Percentiles rank a stretch among this genome's conserved stretches.
These are phyloP conservation scores for Lerema accius DNA, from an alignment of 1,140 invertebrate genomes.

Conservation along the genomic window DNA sequence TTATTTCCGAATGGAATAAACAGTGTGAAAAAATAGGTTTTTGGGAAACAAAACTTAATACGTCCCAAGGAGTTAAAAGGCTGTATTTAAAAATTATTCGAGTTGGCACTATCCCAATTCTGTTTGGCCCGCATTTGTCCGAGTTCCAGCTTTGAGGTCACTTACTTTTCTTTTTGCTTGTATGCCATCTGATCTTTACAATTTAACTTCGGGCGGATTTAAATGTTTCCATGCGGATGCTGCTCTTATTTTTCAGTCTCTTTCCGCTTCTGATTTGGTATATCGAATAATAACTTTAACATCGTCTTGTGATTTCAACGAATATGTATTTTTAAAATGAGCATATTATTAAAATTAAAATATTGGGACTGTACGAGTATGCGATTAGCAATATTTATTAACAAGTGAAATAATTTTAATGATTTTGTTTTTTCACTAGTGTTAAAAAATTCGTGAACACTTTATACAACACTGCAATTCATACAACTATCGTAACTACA, in stretches of 20 bases:
- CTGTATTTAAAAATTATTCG: constrained; percentile 33
- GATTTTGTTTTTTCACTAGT: too few species aligned
- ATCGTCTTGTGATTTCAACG: too few species aligned
- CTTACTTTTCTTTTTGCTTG: constrained; percentile 20
- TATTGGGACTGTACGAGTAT: too few species aligned
- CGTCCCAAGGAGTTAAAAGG: constrained; percentile 31
- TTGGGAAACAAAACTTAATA: constrained; percentile 19
- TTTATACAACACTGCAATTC: too few species aligned
- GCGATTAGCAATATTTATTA: too few species aligned
- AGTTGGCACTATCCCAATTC: constrained; percentile 28
- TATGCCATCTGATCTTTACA: constrained; percentile 30
- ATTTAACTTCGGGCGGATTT: constrained; percentile 28
- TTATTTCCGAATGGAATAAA: constrained; percentile 12
- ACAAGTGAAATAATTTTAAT: too few species aligned
- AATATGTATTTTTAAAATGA: too few species aligned
- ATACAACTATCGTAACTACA: too few species aligned
- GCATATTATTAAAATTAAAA: too few species aligned
- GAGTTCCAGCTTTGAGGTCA: constrained; percentile 30
- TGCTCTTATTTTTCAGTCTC: constrained; percentile 11
- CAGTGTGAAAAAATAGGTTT: constrained; percentile 23
- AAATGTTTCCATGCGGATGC: constrained; percentile 23
- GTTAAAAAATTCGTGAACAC: too few species aligned
- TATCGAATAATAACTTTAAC: neutral
- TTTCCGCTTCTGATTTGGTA: constrained; percentile 7
- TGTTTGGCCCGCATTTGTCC: constrained; percentile 33